phyloP scores from a whole-genome alignment of 2,888 invertebrate genomes.

The Gastrophysa polygoni region DNA sequence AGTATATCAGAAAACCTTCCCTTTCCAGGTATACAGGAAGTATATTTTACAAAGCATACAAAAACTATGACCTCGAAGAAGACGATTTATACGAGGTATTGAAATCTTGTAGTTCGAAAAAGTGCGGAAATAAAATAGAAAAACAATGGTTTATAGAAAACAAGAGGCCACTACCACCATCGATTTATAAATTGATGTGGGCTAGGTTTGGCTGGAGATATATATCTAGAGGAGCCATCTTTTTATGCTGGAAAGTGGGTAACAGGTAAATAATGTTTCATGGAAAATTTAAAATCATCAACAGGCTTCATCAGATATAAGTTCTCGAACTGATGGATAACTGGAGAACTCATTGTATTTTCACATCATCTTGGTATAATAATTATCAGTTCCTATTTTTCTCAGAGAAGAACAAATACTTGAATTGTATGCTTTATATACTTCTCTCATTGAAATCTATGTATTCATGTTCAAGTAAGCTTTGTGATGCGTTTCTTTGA shows the following conservation, averaged over 20 bases:
- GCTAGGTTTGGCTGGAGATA: slow-evolving; percentile 34
- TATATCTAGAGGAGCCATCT: slow-evolving; percentile 27
- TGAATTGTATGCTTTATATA: too few species aligned
- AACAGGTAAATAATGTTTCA: slow-evolving; percentile 29
- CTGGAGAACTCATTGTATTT: too few species aligned
- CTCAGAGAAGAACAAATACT: too few species aligned
- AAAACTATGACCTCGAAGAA: slow-evolving; percentile 64
- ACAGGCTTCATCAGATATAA: too few species aligned
- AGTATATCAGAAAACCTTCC: neutral
- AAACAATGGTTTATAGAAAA: slow-evolving; percentile 41
- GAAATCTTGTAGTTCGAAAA: slow-evolving; percentile 48
- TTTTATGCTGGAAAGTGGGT: slow-evolving; percentile 30
- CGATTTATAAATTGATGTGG: slow-evolving; percentile 35
- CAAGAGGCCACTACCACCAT: slow-evolving; percentile 25
- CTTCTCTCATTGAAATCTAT: too few species aligned
- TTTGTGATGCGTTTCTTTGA: neutral
- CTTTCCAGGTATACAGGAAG: slow-evolving; percentile 68
- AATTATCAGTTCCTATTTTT: too few species aligned
- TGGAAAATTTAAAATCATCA: neutral
- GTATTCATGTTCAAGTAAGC: neutral
- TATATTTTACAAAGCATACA: slow-evolving; percentile 69
- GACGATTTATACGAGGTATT: slow-evolving; percentile 64
- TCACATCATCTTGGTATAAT: too few species aligned
- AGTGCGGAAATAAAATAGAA: slow-evolving; percentile 46
- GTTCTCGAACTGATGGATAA: too few species aligned